Evolutionary conservation across 2,113 vertebrate species (phyloP), one percentile per base, ranked within the genome.

Genomic region (Sceloporus tristichus): DNA sequence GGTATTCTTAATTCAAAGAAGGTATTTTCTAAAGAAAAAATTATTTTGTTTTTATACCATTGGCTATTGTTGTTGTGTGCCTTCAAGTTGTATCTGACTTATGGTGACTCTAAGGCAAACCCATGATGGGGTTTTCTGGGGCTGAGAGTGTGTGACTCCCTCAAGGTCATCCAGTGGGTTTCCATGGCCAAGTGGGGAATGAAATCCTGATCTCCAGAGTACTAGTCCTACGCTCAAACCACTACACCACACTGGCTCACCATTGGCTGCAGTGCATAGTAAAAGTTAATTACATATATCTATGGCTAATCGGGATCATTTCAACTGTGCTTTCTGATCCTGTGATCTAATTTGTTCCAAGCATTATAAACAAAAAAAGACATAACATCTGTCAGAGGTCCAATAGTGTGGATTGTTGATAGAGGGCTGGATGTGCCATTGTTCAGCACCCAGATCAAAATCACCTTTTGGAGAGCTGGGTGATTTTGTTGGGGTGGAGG

Each of bases 281-380:
- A 90, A 95, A 91, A 92, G 86, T 83, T 91, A 95, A 94, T 91
- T 90, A 83, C 92, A 77, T 54, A 88, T 91, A 82, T 92, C 85
- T 38, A 85, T 8, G 76, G 77, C 92, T 88, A 92, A 71, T 83
- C 90, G 89, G 90, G 91, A 4, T 40, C 10, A 40, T 85, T 94
- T 92, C 92, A 93, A 88, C 18, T n/a, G 65, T 92, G 87, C 89
- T 92, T 93, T 88, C 82, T 87, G 88, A 85, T 82, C 59, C 13
- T 87, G 62, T 21, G 76, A 71, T 84, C 85, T 79, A 25, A 38
- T 76, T 82, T 83, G 59, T 66, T 71, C 80, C 27, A 27, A 75
- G 40, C 16, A 42, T 7, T 73, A 73, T 74, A 74, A 74, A 71
- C 19, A 53, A 71, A 70, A 62, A 13, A 73, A 5, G 29, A 74